Evolutionary conservation across 1,140 invertebrate species (phyloP).

Genomic region (Dreissena polymorpha): DNA sequence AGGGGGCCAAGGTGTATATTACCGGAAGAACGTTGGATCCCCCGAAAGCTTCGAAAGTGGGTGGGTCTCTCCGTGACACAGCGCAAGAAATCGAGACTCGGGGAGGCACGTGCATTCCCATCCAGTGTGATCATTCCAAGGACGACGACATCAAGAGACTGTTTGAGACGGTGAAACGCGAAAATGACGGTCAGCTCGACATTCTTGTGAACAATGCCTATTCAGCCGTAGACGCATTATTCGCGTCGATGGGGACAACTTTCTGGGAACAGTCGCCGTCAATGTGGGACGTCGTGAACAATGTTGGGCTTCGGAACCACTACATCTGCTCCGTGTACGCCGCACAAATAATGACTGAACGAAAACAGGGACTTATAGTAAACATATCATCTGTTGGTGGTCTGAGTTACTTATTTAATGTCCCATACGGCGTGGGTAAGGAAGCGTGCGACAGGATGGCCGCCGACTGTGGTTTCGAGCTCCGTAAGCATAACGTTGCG

Average conservation of each 20-base stretch:
- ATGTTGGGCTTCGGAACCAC: constrained; percentile 80
- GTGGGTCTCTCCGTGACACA: constrained; percentile 41
- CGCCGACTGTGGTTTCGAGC: constrained; percentile 79
- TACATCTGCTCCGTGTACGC: constrained; percentile 80
- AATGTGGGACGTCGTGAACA: constrained; percentile 79
- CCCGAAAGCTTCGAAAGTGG: constrained; percentile 19
- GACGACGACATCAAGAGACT: constrained; percentile 77
- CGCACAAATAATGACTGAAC: constrained; percentile 78
- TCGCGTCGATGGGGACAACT: constrained; percentile 65
- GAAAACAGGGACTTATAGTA: constrained; percentile 79
- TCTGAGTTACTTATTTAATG: constrained; percentile 79
- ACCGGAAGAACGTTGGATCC: constrained; percentile 70
- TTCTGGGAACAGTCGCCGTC: constrained; percentile 77
- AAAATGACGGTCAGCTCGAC: constrained; percentile 80
- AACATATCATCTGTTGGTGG: constrained; percentile 80
- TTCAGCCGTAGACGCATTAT: constrained; percentile 75
- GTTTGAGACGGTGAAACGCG: constrained; percentile 78
- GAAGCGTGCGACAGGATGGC: constrained; percentile 79
- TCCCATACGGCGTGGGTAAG: constrained; percentile 79
- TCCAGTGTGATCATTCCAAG: constrained; percentile 80
- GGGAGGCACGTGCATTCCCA: constrained; percentile 78
- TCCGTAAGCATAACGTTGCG: constrained; percentile 77
- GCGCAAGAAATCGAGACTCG: constrained; percentile 53
- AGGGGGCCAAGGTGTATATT: constrained; percentile 80
- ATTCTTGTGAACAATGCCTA: constrained; percentile 82